These are phyloP conservation scores for Tachina fera DNA, from an alignment of 2,888 invertebrate genomes.

Conservation along the genomic window DNA sequence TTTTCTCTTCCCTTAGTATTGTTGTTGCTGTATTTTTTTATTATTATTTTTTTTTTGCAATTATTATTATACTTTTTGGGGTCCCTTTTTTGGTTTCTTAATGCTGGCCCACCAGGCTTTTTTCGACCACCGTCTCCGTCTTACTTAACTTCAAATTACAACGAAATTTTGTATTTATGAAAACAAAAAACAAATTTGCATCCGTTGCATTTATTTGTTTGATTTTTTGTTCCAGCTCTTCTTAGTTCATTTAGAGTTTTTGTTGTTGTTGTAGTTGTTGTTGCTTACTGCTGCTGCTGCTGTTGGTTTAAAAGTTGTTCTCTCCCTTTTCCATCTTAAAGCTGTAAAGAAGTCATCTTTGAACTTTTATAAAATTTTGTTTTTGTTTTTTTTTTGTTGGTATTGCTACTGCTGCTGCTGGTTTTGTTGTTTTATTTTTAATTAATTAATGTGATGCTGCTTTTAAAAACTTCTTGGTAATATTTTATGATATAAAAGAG, in stretches of 20 bases:
- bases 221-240: constrained; percentile 54
- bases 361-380: constrained; percentile 63
- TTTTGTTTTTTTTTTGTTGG: constrained; percentile 29
- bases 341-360: constrained; percentile 69
- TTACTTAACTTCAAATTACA: constrained; percentile 29
- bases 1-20: constrained; percentile 20
- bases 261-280: constrained; percentile 24
- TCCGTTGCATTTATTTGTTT: constrained; percentile 71
- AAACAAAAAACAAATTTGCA: constrained; percentile 63
- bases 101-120: constrained; percentile 24
- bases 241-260: constrained; percentile 39
- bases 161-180: constrained; percentile 35
- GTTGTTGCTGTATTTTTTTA: not conserved
- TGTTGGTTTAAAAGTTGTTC: constrained; percentile 59
- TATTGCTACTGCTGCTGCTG: constrained; percentile 40
- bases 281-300: constrained; percentile 17
- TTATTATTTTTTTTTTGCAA: constrained; percentile 9
- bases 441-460: constrained; percentile 69
- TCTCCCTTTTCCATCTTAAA: constrained; percentile 65
- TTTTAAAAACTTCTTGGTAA: constrained; percentile 36
- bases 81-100: constrained; percentile 51
- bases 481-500: constrained; percentile 11
- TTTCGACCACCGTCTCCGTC: constrained; percentile 25
- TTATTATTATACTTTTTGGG: constrained; percentile 35
- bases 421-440: constrained; percentile 67